phyloP scores from a whole-genome alignment of 2,113 vertebrate species.

The Carlito syrichta region DNA sequence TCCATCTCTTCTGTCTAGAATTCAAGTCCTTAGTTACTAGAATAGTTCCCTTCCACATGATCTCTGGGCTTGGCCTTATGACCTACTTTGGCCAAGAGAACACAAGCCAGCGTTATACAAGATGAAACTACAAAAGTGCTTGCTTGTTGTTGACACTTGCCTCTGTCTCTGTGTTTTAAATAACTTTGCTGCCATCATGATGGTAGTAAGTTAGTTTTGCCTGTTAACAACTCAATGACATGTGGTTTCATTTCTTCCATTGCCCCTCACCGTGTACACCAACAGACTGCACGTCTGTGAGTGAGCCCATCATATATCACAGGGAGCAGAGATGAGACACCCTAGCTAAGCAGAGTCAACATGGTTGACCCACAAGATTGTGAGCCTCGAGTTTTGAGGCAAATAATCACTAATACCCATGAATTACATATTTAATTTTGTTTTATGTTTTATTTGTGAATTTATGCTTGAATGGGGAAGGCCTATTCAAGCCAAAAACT shows the following conservation, averaged over 20 bases:
- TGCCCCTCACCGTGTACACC: neutral
- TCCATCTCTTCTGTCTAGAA: too few relatives aligned
- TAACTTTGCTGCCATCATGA: neutral
- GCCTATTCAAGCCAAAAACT: neutral
- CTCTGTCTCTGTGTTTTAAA: neutral
- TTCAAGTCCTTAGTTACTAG: neutral
- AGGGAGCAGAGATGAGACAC: rapidly evolving
- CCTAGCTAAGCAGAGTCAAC: too few relatives aligned
- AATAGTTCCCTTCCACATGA: neutral
- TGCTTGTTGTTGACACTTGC: rapidly evolving
- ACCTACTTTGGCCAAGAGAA: neutral
- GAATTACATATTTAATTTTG: neutral
- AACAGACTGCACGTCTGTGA: rapidly evolving
- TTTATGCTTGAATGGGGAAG: neutral
- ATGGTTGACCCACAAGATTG: neutral
- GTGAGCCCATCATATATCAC: too few relatives aligned
- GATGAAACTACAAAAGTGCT: rapidly evolving
- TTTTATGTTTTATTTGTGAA: too few relatives aligned
- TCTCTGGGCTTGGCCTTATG: rapidly evolving
- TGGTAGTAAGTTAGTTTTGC: too few relatives aligned
- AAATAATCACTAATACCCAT: neutral
- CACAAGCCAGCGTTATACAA: neutral
- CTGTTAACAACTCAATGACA: too few relatives aligned
- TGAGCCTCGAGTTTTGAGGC: neutral
- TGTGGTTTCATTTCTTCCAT: neutral